Evolutionary conservation across 2,797 vertebrate species (phyloP).

Genomic region (Siniperca obscura): DNA sequence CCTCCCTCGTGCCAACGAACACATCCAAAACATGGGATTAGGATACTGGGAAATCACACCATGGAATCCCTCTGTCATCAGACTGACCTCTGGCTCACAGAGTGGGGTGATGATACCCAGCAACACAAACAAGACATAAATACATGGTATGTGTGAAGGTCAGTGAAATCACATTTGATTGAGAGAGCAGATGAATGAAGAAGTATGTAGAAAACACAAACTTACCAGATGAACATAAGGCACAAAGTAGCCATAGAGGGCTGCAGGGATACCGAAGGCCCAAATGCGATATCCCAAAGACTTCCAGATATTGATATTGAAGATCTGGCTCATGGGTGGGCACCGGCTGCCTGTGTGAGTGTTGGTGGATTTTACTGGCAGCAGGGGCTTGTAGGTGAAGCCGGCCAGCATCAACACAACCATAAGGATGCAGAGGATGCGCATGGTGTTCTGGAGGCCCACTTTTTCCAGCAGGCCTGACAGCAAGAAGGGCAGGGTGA

Average conservation of each 20-base stretch:
- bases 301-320: slow-evolving; percentile 93
- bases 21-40: slow-evolving; percentile 48
- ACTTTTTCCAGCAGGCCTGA: slow-evolving; percentile 76
- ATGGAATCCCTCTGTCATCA: slow-evolving; percentile 25
- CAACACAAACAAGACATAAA: slow-evolving; percentile 7
- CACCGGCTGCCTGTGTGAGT: slow-evolving; percentile 74
- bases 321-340: slow-evolving; percentile 83
- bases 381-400: slow-evolving; percentile 91
- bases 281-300: slow-evolving; percentile 92
- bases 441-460: slow-evolving; percentile 87
- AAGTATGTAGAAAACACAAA: slow-evolving; percentile 32
- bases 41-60: slow-evolving; percentile 47
- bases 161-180: neutral
- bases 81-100: slow-evolving; percentile 14
- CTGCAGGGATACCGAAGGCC: slow-evolving; percentile 93
- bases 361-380: slow-evolving; percentile 68
- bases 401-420: slow-evolving; percentile 92
- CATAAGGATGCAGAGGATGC: slow-evolving; percentile 90
- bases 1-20: slow-evolving; percentile 9
- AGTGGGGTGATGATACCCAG: neutral
- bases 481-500: slow-evolving; percentile 90
- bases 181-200: neutral
- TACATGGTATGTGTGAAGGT: neutral
- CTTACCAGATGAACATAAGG: slow-evolving; percentile 98
- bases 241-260: slow-evolving; percentile 97